Evolutionary conservation across 2,888 invertebrate genomes (phyloP), one percentile per base, ranked within the genome.

Genomic region (Heteropelma amictum): DNA sequence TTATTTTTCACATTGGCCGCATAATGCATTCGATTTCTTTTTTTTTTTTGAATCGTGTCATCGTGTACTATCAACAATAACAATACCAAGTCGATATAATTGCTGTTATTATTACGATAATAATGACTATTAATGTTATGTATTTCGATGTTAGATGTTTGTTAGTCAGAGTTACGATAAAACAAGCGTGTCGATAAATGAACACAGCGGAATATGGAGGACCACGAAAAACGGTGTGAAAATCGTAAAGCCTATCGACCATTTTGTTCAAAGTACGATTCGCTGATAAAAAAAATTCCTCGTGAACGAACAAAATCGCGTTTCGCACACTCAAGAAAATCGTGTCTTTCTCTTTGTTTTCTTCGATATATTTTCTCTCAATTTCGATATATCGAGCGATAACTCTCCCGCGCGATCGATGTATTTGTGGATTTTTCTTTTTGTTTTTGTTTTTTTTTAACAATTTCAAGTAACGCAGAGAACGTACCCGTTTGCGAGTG

Each of bases 401-500:
- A n/a, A n/a, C n/a, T n/a, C n/a, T n/a, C n/a, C n/a, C n/a, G n/a
- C n/a, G n/a, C n/a, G n/a, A n/a, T n/a, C n/a, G n/a, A n/a, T 17
- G 14, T 8, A 8, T 10, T 38, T 10, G n/a, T 21, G 8, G 19
- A 3, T 14, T n/a, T 40, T 7, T 7, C 23, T 47, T 23, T 21
- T 47, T n/a, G 6, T 19, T 45, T n/a, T n/a, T 17, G 8, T 2
- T 45, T 45, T 45, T 19, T 45, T 47, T 26, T 26, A 3, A n/a
- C 5, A 6, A 33, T 19, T 5, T 10, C 5, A 26, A 4, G 5
- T 54, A 35, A 21, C 17, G 10, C 26, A 60, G 68, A 56, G 49
- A 69, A 85, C 87, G 77, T 89, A 89, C 89, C 89, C 74, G 89
- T 89, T 83, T 89, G 89, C 78, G 89, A 89, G 77, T 89, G 89